phyloP scores from a whole-genome alignment of 2,888 invertebrate species.

The Cremastinae sp. region DNA sequence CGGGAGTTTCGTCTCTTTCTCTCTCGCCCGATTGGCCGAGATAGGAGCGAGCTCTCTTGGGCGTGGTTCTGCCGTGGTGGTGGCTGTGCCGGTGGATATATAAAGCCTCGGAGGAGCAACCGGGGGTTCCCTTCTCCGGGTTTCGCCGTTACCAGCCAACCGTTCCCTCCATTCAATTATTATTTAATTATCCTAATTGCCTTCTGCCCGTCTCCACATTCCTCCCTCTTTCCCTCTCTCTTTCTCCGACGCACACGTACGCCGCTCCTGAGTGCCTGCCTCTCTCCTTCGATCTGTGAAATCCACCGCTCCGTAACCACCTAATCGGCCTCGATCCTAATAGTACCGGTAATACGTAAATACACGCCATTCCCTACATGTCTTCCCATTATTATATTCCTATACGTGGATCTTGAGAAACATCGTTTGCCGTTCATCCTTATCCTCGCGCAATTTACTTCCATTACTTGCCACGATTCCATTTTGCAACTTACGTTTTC shows the following conservation, averaged over 20 bases:
- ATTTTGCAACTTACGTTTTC: no score
- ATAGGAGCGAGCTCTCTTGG: constrained; percentile 69
- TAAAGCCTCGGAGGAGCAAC: constrained; percentile 39
- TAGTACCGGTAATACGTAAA: constrained; percentile 43
- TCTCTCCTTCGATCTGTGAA: constrained; percentile 66
- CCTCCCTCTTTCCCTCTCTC: constrained; percentile 24
- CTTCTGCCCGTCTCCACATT: constrained; percentile 64
- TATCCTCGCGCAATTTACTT: no score
- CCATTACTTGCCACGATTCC: no score
- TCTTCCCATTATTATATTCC: constrained; percentile 30
- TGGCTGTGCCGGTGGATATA: constrained; percentile 52
- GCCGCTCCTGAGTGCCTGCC: constrained; percentile 2
- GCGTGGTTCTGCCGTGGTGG: constrained; percentile 70
- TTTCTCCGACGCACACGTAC: constrained; percentile 32
- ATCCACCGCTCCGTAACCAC: constrained; percentile 61
- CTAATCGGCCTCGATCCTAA: constrained; percentile 58
- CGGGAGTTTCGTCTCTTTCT: constrained; percentile 60
- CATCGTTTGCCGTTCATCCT: neutral
- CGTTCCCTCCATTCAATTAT: constrained; percentile 76
- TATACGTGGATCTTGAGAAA: neutral
- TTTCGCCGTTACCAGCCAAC: constrained; percentile 67
- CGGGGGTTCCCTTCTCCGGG: constrained; percentile 63
- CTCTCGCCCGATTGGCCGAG: constrained; percentile 70
- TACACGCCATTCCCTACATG: constrained; percentile 24
- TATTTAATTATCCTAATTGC: constrained; percentile 78